Base-by-base conservation (phyloP, 2,113 vertebrate genomes). In the Ictalurus furcatus region DNA sequence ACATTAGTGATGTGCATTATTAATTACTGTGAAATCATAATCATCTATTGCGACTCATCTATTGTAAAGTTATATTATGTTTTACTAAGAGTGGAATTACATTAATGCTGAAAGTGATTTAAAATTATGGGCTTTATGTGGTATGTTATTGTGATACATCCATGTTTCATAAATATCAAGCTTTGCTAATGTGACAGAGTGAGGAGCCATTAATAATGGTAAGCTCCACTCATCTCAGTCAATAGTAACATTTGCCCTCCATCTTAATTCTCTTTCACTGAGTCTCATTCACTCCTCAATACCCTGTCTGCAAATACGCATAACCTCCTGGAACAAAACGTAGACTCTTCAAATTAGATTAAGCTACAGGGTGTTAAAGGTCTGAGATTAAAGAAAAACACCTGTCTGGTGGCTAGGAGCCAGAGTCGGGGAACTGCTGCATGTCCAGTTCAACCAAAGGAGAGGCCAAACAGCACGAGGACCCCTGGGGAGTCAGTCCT, bases 371-470 rank as follows among this genome's bases (percentile, higher is more conserved):
- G 92, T 90, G 92, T 92, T 91, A 94, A 92, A 92, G 87, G 91
- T 58, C 78, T 81, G 83, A 92, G 91, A 93, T 94, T 90, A 92
- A 93, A 94, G 86, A 93, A 93, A 91, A 94, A 93, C 92, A 94
- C 91, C 89, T 88, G 91, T 89, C 80, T 85, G 84, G 83, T 89
- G 88, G 73, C 85, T 85, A 89, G 79, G 28, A 91, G 84, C 90
- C 81, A 91, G 85, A 63, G 88, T 79, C 61, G 34, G 40, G 82
- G 85, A 90, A 81, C 87, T 58, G 87, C 79, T 85, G 91, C 59
- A 59, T 90, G 88, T 91, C 90, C 89, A 59, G 91, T 91, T 91
- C 89, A 91, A 88, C 89, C 84, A 90, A 81, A 91, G 86, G 84
- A 90, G 92, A 92, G 84, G 88, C 91, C 91, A 90, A 90, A 91